Base-by-base conservation (phyloP, 2,888 invertebrate genomes). In the Macrosoma leucophasiata region DNA sequence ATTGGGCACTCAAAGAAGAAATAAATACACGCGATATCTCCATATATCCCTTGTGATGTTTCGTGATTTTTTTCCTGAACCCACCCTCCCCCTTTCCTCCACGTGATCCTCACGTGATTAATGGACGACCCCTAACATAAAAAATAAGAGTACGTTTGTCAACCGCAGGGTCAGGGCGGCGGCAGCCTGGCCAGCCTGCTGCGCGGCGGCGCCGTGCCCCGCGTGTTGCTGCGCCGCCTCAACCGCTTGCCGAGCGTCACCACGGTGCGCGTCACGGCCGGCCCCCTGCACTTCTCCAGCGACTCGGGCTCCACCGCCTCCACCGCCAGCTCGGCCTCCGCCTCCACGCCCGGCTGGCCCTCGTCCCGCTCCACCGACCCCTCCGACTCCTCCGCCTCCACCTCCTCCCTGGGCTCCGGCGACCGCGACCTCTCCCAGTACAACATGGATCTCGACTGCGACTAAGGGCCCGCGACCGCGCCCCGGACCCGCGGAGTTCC, bases 131-230 rank as follows among this genome's bases (percentile, higher is more conserved):
- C n/a, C n/a, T n/a, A n/a, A n/a, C n/a, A n/a, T n/a, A n/a, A n/a
- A n/a, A n/a, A n/a, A n/a, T n/a, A n/a, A n/a, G n/a, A n/a, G n/a
- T n/a, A n/a, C n/a, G n/a, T n/a, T n/a, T n/a, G n/a, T n/a, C 92
- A 96, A 86, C 84, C 97, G 85, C 97, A 97, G 81, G 96, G 95
- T 39, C 97, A 97, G 25, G 97, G 97, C 70, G 97, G 97, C 36
- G 94, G 97, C 54, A 97, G 97, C 81, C 90, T 97, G 38, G 94
- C 72, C 54, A 72, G 67, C 53, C 62, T 77, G 50, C 52, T 73
- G 41, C 50, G 60, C 7, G 58, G 55, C 11, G 40, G 66, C 33
- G 21, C 35, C n/a, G 17, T 44, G 9, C 34, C 41, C 7, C 44
- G 41, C 9, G 33, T 41, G n/a, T 11, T 44, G 10, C 25, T 41